Base-by-base conservation (phyloP, 1,140 invertebrate genomes). In the Psilanteris sp. region DNA sequence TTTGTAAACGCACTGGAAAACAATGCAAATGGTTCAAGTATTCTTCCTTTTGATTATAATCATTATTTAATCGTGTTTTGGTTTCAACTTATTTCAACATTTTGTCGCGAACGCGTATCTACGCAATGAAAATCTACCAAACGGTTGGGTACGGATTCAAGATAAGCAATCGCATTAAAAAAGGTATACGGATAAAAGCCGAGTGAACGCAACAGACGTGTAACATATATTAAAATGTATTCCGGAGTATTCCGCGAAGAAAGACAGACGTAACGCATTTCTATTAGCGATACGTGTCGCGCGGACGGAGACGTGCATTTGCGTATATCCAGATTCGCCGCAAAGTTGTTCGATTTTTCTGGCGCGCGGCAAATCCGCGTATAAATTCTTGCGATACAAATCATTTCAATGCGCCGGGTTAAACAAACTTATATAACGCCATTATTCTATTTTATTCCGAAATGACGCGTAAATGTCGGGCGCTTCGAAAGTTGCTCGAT, bases 381-480 rank as follows among this genome's bases (percentile, higher is more conserved):
- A 50, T 55, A 62, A 71, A 71, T 71, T 54, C 15, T 4, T 18
- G 32, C 24, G 48, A 71, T 71, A 71, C 67, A 71, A 61, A 71
- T 62, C 55, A 55, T 71, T 55, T 61, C 46, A 50, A 57, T 48
- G 34, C 66, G 29, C 13, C 29, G 39, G 48, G 55, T 52, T 62
- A 48, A 71, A 55, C 67, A 71, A 71, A 71, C 67, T 71, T 71
- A 55, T 37, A 71, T 55, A 70, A 70, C 32, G 57, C 39, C 48
- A 71, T 71, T 62, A 61, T 71, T 71, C 48, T 62, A 72, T 72
- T 72, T 72, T 64, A 62, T 64, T 64, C 41, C 50, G 41, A 72
- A 64, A 64, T 64, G 68, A 64, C 39, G 68, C 68, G 57, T 54
- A 57, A 72, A 72, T 72, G 50, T 57, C 57, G 66, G 18, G 57